Conservation (phyloP, 2,797 vertebrate species). For the Cossypha dichroa region DNA sequence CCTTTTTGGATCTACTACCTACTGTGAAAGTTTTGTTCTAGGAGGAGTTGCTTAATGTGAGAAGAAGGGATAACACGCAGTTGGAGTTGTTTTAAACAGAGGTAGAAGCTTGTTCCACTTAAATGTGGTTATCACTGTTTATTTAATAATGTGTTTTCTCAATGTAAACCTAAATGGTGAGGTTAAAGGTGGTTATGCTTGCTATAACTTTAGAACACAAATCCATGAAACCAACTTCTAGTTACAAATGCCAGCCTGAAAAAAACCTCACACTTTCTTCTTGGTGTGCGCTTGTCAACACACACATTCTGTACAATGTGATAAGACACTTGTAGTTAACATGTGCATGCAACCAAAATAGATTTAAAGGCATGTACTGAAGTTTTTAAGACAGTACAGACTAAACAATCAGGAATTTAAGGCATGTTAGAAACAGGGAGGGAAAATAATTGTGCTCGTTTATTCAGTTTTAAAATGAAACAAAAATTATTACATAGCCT, state of each 20-base stretch:
- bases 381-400: not conserved
- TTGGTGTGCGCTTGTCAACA: not conserved
- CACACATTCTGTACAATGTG: constrained; percentile 5
- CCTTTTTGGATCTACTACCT: not conserved
- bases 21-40: not conserved
- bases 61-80: not conserved
- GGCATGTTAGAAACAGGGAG: constrained; percentile 40
- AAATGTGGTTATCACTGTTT: not conserved
- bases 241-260: constrained; percentile 18
- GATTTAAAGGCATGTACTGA: constrained; percentile 25
- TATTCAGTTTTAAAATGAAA: constrained; percentile 47
- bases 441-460: constrained; percentile 54
- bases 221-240: not conserved
- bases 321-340: constrained; percentile 30
- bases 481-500: constrained; percentile 17
- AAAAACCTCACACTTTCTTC: not conserved
- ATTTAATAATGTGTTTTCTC: constrained; percentile 34
- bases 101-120: constrained; percentile 20
- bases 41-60: not conserved
- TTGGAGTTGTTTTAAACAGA: not conserved
- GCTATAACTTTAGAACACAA: not conserved
- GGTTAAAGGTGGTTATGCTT: constrained; percentile 15
- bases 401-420: constrained; percentile 45
- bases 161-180: constrained; percentile 1
- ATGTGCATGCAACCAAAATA: constrained; percentile 34